phyloP scores from a whole-genome alignment of 2,888 invertebrate species.

The Drosophila fulvimacula region DNA sequence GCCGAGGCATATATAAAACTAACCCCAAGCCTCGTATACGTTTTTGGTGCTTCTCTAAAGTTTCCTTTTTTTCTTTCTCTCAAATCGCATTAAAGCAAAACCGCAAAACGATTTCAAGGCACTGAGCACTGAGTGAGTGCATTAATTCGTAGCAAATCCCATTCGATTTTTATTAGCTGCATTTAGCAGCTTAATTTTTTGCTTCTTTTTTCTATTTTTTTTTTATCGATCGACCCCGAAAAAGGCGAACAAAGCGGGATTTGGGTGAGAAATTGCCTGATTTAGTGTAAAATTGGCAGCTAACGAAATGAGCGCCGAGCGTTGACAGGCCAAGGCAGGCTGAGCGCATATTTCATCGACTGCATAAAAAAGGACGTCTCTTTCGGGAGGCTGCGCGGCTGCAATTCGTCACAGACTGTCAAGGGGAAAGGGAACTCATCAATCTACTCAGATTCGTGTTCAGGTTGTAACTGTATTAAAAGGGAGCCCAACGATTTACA shows the following conservation, averaged over 20 bases:
- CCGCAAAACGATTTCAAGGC: constrained; percentile 51
- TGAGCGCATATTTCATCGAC: neutral
- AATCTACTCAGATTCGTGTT: constrained; percentile 50
- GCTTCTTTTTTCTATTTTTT: neutral
- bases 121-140: neutral
- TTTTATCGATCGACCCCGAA: constrained; percentile 44
- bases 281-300: constrained; percentile 71
- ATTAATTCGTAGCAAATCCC: constrained; percentile 25
- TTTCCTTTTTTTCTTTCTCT: neutral
- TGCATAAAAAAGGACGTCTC: constrained; percentile 33
- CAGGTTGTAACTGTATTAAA: constrained; percentile 64
- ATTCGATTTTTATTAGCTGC: constrained; percentile 55
- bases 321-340: constrained; percentile 38
- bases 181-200: constrained; percentile 52
- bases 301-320: constrained; percentile 36
- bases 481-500: constrained; percentile 8
- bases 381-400: constrained; percentile 5
- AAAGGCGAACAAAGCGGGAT: constrained; percentile 48
- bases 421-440: constrained; percentile 41
- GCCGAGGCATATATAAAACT: neutral
- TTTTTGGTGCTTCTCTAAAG: neutral
- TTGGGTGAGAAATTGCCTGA: constrained; percentile 71
- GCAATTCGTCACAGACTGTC: constrained; percentile 70
- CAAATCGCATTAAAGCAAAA: constrained; percentile 69
- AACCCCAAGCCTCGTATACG: neutral